A percentile compares a stretch with the other conserved stretches of the same genome.
These are phyloP conservation scores for Neopelma chrysocephalum DNA, from an alignment of 2,797 vertebrate genomes.

Conservation along the genomic window DNA sequence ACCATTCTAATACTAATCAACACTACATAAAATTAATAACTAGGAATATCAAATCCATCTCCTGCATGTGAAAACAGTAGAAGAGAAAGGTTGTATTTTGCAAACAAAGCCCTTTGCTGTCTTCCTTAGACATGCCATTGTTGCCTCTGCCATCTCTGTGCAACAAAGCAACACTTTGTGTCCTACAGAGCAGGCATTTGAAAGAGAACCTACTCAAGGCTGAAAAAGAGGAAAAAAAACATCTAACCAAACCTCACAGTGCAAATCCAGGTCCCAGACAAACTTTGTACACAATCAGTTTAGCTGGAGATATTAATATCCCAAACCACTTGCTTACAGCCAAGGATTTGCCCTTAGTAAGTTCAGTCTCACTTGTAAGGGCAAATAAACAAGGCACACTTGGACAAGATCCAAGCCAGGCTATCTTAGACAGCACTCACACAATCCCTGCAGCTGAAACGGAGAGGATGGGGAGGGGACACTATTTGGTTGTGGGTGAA, in stretches of 20 bases:
- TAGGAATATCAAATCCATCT: neutral
- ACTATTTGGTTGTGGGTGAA: neutral
- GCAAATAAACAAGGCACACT: neutral
- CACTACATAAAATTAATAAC: neutral
- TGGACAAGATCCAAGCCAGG: neutral
- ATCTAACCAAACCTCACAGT: neutral
- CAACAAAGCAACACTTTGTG: fast-evolving
- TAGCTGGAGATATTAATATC: neutral
- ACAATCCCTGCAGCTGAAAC: neutral
- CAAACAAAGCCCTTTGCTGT: neutral
- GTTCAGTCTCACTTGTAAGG: neutral
- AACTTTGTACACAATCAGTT: neutral
- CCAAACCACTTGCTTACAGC: neutral
- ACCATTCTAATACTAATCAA: neutral
- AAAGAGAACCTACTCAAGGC: neutral
- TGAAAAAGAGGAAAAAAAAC: neutral
- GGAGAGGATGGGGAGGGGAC: neutral
- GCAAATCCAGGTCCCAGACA: neutral
- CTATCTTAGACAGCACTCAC: neutral
- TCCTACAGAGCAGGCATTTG: neutral
- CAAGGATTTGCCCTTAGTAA: neutral
- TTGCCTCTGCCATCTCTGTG: neutral
- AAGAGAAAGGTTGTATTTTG: neutral
- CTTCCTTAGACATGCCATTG: neutral
- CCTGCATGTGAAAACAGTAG: neutral